Percentiles rank a stretch among this genome's conserved stretches.
phyloP scores from a whole-genome alignment of 2,888 invertebrate genomes.

The Copidosoma aretas region DNA sequence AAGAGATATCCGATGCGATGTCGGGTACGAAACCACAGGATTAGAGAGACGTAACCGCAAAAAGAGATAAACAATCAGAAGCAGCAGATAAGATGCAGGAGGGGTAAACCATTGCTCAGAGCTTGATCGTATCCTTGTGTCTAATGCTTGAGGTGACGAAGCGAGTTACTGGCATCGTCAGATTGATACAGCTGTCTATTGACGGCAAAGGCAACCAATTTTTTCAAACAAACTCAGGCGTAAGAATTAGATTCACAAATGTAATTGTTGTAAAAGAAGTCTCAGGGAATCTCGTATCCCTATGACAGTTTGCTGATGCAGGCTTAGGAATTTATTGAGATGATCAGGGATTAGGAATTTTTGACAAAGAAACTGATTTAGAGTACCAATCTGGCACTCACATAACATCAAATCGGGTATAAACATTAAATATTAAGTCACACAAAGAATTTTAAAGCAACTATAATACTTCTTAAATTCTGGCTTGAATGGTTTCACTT shows the following conservation, averaged over 20 bases:
- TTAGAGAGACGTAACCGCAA: too few relatives aligned
- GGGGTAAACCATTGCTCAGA: too few relatives aligned
- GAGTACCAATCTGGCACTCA: not conserved
- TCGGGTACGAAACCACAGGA: too few relatives aligned
- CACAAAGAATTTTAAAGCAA: not conserved
- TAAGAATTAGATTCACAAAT: conserved; percentile 23
- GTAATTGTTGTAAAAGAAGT: conserved; percentile 31
- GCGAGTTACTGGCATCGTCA: too few relatives aligned
- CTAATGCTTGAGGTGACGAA: too few relatives aligned
- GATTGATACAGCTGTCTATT: too few relatives aligned
- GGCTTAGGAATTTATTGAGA: too few relatives aligned
- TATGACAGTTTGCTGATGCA: conserved; percentile 33
- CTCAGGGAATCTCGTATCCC: conserved; percentile 34
- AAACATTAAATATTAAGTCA: not conserved
- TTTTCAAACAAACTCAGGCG: conserved; percentile 2
- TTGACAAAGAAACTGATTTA: not conserved
- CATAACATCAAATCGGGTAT: not conserved
- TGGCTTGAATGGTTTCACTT: not conserved
- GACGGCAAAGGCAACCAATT: conserved; percentile 18
- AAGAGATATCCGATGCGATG: too few relatives aligned
- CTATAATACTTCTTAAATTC: not conserved
- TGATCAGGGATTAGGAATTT: too few relatives aligned
- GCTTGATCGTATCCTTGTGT: too few relatives aligned
- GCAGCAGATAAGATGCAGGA: too few relatives aligned
- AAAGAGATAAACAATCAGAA: too few relatives aligned